Conservation (phyloP, 2,113 vertebrate genomes). For the Brienomyrus longianalis region DNA sequence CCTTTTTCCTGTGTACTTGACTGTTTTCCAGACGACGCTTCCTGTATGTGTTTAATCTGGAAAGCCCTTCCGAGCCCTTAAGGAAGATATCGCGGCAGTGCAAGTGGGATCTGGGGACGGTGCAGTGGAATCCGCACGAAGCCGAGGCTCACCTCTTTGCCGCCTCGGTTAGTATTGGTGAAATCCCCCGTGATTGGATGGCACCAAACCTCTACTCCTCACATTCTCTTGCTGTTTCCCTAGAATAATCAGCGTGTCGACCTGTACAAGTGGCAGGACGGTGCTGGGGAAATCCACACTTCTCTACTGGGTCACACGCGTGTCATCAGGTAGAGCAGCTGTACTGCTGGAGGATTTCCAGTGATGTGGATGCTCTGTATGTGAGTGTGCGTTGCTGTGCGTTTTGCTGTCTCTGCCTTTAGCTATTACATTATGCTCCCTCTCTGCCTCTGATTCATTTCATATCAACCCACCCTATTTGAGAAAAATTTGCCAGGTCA, state of each 20-base stretch:
- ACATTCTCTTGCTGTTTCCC: slow-evolving; percentile 23
- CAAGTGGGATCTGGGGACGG: slow-evolving; percentile 95
- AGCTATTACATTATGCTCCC: neutral
- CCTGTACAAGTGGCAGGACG: slow-evolving; percentile 89
- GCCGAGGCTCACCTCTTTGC: slow-evolving; percentile 79
- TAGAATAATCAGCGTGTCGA: slow-evolving; percentile 96
- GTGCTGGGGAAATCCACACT: slow-evolving; percentile 76
- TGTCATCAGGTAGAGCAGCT: slow-evolving; percentile 79
- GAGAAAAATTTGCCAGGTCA: neutral
- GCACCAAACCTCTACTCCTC: neutral
- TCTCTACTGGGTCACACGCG: slow-evolving; percentile 92
- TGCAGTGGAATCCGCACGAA: slow-evolving; percentile 94
- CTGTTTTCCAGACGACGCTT: slow-evolving; percentile 73
- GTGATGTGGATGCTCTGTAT: neutral
- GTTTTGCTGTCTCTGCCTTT: neutral
- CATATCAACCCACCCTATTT: neutral
- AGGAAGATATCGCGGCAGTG: slow-evolving; percentile 90
- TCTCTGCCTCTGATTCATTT: neutral
- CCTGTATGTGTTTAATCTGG: slow-evolving; percentile 89
- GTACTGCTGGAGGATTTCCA: neutral
- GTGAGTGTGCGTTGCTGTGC: neutral
- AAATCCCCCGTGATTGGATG: neutral
- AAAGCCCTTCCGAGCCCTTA: slow-evolving; percentile 74
- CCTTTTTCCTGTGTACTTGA: neutral
- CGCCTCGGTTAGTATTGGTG: slow-evolving; percentile 70